Base-by-base conservation (phyloP, 1,140 invertebrate species). In the Drosophila kikkawai region DNA sequence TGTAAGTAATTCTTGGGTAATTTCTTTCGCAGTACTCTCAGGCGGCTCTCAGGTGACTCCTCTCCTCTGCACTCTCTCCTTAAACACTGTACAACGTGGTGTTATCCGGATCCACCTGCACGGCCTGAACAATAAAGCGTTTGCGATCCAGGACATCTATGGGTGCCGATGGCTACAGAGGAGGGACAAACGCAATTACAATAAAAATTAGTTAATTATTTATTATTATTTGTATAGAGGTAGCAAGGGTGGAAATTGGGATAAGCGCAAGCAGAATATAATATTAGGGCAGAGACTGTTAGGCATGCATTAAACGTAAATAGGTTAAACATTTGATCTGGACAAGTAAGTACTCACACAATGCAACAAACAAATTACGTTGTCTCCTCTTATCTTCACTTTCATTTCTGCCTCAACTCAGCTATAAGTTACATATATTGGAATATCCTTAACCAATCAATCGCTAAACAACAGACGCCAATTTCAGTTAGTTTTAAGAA, bases 341-440 rank as follows among this genome's bases (percentile, higher is more conserved):
- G 48, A 75, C 63, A 78, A 81, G 79, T 91, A 91, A 90, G 82
- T 90, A 90, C 86, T 90, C 86, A 90, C 84, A 88, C 87, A 90
- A 87, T 82, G 60, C 76, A 80, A 88, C 64, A 78, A 58, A 67
- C 59, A 55, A n/a, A 55, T 36, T 75, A 57, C 44, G 37, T 45
- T 44, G 53, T 36, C 26, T 60, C 64, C 65, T 56, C 53, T 22
- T 22, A n/a, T 56, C 65, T 12, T 71, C 45, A 51, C 26, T 65
- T 34, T 64, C 26, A 56, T 42, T 61, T 44, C 68, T 82, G 84
- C 84, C 80, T 88, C 84, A 88, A 78, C 66, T 83, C 84, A 87
- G 83, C 73, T 87, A 60, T 86, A 80, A 75, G 69, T 68, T 75
- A 82, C 69, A 56, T 48, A 44, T 13, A 64, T 19, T 63, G 13